phyloP scores from a whole-genome alignment of 2,113 vertebrate genomes.

The Puntigrus tetrazona region DNA sequence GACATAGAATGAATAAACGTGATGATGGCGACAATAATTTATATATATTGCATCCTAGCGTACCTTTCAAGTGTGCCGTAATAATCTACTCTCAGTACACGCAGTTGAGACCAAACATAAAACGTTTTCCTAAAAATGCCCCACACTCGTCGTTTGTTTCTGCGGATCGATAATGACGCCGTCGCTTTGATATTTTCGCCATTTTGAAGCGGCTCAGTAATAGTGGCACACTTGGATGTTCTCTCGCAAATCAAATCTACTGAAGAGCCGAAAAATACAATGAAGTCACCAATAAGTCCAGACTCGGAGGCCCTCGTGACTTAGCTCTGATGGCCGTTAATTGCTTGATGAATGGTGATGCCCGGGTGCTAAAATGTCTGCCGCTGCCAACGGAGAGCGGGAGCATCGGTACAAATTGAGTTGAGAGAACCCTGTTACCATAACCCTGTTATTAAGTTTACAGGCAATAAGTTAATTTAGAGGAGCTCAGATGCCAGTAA shows the following conservation, averaged over 20 bases:
- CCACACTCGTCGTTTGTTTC: too few relatives aligned
- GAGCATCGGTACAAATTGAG: slow-evolving; percentile 58
- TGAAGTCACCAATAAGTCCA: slow-evolving; percentile 6
- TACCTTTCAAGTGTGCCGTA: too few relatives aligned
- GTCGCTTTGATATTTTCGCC: too few relatives aligned
- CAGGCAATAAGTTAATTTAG: slow-evolving; percentile 62
- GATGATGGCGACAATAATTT: too few relatives aligned
- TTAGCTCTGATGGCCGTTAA: slow-evolving; percentile 50
- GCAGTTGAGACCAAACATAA: too few relatives aligned
- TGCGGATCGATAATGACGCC: background rate
- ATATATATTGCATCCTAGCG: too few relatives aligned
- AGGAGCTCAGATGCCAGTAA: slow-evolving; percentile 58
- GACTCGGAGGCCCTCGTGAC: slow-evolving; percentile 28
- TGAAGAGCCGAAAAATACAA: background rate
- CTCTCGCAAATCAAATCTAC: background rate
- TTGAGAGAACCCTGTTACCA: slow-evolving; percentile 57
- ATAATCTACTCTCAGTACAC: too few relatives aligned
- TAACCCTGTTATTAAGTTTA: slow-evolving; percentile 58
- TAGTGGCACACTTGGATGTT: background rate
- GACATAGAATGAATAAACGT: too few relatives aligned
- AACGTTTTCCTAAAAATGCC: too few relatives aligned
- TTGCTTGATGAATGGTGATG: slow-evolving; percentile 50
- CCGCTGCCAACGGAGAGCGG: slow-evolving; percentile 48
- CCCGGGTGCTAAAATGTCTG: slow-evolving; percentile 53
- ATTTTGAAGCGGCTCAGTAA: background rate